phyloP scores from a whole-genome alignment of 2,888 invertebrate genomes.

The Coremacera marginata region DNA sequence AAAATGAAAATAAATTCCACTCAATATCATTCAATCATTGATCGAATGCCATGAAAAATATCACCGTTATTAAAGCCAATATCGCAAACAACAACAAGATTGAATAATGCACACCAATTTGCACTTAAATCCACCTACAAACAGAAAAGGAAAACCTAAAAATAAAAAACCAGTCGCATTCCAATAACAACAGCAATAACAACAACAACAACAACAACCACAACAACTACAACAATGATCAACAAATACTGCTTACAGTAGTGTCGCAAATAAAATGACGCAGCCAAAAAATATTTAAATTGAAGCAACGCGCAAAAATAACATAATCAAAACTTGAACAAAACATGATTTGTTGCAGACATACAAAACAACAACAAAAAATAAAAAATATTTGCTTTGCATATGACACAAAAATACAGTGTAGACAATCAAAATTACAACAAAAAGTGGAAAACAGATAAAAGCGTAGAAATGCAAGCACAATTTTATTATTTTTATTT shows the following conservation, averaged over 20 bases:
- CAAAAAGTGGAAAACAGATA: too few species aligned
- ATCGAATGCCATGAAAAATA: too few species aligned
- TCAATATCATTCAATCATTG: too few species aligned
- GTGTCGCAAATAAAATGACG: background rate
- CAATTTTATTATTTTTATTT: background rate
- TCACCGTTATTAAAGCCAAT: too few species aligned
- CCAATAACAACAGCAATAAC: background rate
- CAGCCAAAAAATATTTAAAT: background rate
- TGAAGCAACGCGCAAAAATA: background rate
- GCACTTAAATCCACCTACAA: constrained; percentile 18
- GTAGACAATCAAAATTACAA: too few species aligned
- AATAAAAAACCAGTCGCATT: background rate
- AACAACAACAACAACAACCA: constrained; percentile 6
- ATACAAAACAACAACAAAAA: background rate
- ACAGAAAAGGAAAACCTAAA: background rate
- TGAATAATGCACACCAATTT: background rate
- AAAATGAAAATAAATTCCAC: too few species aligned
- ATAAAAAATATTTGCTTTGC: too few species aligned
- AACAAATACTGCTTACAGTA: background rate
- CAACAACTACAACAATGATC: constrained; percentile 1
- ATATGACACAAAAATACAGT: too few species aligned
- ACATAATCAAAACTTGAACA: background rate
- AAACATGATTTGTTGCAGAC: background rate
- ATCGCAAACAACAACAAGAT: too few species aligned
- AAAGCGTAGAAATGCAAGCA: too few species aligned